Conservation (phyloP, 2,113 vertebrate species). For the Oostethus manadensis region DNA sequence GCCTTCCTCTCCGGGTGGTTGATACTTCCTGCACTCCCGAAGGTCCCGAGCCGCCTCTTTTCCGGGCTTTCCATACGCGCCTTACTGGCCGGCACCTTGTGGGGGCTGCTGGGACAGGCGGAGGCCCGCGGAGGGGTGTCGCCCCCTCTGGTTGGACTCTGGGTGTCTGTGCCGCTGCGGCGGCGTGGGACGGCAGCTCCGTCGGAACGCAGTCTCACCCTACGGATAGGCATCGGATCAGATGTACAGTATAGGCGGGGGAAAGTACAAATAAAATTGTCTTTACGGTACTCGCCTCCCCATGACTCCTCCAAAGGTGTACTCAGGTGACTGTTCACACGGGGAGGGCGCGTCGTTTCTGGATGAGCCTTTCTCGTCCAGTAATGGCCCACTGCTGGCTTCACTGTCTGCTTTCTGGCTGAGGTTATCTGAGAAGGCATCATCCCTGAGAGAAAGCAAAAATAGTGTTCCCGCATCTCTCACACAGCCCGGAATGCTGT, state of each 20-base stretch:
- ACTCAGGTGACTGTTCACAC: conserved; percentile 86
- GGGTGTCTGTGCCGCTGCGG: conserved; percentile 83
- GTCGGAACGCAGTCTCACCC: conserved; percentile 89
- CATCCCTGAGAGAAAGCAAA: conserved; percentile 77
- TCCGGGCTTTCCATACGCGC: conserved; percentile 89
- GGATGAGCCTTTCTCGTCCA: conserved; percentile 92
- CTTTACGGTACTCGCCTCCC: conserved; percentile 76
- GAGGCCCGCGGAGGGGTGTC: conserved; percentile 93
- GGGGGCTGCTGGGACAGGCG: conserved; percentile 95
- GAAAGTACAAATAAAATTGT: background rate
- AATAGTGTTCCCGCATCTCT: background rate
- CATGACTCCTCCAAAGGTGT: conserved; percentile 86
- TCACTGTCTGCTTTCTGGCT: conserved; percentile 98
- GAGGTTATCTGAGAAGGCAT: conserved; percentile 95
- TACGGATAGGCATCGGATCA: conserved; percentile 50
- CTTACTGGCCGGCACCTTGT: conserved; percentile 84
- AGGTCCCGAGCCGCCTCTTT: conserved; percentile 90
- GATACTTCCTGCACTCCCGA: conserved; percentile 93
- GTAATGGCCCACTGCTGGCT: conserved; percentile 90
- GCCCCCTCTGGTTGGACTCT: conserved; percentile 86
- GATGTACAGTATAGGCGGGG: background rate
- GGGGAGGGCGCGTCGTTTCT: conserved; percentile 94
- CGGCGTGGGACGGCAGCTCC: conserved; percentile 88
- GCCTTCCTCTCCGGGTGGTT: conserved; percentile 89
- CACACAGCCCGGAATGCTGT: background rate